Evolutionary conservation across 2,888 invertebrate species (phyloP).

Genomic region (Sphaerophoria rueppellii): DNA sequence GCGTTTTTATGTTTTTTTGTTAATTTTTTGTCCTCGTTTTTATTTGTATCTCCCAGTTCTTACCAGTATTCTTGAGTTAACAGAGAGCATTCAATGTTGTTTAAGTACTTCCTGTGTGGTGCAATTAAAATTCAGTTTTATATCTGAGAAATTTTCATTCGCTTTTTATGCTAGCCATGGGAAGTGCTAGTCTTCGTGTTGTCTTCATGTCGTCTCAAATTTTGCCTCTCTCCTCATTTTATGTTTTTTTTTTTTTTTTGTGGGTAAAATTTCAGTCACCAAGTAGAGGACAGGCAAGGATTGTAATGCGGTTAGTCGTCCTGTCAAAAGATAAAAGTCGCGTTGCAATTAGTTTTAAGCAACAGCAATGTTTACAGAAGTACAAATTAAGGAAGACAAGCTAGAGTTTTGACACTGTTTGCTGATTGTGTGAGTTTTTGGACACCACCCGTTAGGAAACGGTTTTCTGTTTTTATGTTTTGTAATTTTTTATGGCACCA

Average conservation of each 20-base stretch:
- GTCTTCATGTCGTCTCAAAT: slow-evolving; percentile 36
- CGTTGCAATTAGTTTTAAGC: slow-evolving; percentile 72
- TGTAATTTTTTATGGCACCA: slow-evolving; percentile 23
- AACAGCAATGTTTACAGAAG: slow-evolving; percentile 67
- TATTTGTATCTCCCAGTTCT: slow-evolving; percentile 22
- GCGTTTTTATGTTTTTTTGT: slow-evolving; percentile 59
- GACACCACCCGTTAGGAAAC: slow-evolving; percentile 70
- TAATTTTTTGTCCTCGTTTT: slow-evolving; percentile 36
- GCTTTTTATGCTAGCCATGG: slow-evolving; percentile 21
- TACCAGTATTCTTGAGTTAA: slow-evolving; percentile 22
- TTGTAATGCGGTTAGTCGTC: slow-evolving; percentile 69
- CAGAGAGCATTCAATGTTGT: slow-evolving; percentile 10
- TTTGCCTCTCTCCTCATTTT: slow-evolving; percentile 12
- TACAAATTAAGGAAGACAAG: slow-evolving; percentile 59
- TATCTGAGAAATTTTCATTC: slow-evolving; percentile 54
- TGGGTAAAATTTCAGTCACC: neutral
- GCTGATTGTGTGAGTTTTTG: slow-evolving; percentile 35
- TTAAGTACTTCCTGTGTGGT: slow-evolving; percentile 41
- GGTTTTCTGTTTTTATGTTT: slow-evolving; percentile 70
- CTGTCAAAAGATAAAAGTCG: slow-evolving; percentile 66
- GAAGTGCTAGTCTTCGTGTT: slow-evolving; percentile 1
- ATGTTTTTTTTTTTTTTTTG: slow-evolving; percentile 28
- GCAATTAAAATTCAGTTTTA: slow-evolving; percentile 68
- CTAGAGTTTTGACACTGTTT: neutral
- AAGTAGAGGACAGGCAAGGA: slow-evolving; percentile 52